Percentiles rank a stretch among this genome's conserved stretches.
phyloP scores from a whole-genome alignment of 2,888 invertebrate genomes.

The Eumerus sabulonum region DNA sequence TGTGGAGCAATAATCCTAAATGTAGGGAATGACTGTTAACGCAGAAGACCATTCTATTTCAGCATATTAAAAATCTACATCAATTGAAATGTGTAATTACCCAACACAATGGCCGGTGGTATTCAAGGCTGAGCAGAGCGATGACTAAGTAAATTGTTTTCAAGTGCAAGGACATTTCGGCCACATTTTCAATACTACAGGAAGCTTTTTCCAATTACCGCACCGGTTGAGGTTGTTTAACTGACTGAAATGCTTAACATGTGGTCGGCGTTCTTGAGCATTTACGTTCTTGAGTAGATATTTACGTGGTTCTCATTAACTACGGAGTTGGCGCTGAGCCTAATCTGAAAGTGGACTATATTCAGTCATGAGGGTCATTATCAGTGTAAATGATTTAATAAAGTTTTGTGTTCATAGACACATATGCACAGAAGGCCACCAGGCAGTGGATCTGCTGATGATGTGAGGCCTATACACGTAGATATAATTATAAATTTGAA shows the following conservation, averaged over 20 bases:
- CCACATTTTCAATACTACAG: slow-evolving; percentile 35
- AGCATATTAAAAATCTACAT: neutral
- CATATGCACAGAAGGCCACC: too few species aligned
- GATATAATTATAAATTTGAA: too few species aligned
- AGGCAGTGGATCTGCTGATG: too few species aligned
- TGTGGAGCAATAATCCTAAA: slow-evolving; percentile 71
- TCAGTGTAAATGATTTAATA: slow-evolving; percentile 7
- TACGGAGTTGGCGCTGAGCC: neutral
- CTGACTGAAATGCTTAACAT: slow-evolving; percentile 25
- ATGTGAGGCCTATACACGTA: too few species aligned
- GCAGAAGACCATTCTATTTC: neutral
- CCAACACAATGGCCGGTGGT: slow-evolving; percentile 20
- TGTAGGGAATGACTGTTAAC: slow-evolving; percentile 57
- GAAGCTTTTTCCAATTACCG: slow-evolving; percentile 32
- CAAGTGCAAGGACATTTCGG: slow-evolving; percentile 60
- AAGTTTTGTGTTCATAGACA: too few species aligned
- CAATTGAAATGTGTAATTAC: slow-evolving; percentile 18
- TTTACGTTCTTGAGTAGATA: neutral
- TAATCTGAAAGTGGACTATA: neutral
- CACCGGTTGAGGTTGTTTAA: slow-evolving; percentile 28
- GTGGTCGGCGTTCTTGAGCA: neutral
- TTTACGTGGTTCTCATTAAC: neutral
- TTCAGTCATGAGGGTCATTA: slow-evolving; percentile 34
- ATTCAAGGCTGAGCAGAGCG: slow-evolving; percentile 7
- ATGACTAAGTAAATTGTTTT: slow-evolving; percentile 32